Base-by-base conservation (phyloP, 2,113 vertebrate genomes). In the Vimba vimba region DNA sequence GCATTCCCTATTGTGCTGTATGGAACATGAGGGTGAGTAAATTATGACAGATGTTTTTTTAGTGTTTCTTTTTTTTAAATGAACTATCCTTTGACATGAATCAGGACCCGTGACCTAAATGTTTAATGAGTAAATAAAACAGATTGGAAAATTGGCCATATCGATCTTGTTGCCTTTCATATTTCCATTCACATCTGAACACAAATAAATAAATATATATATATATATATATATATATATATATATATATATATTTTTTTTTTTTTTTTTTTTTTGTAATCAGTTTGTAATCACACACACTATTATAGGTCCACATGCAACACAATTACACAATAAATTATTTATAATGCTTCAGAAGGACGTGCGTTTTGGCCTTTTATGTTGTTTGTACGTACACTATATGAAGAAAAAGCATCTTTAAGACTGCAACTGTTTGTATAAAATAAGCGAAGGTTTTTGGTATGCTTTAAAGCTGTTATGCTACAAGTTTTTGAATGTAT, bases 331-430 rank as follows among this genome's bases (percentile, higher is more conserved):
- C 6, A 47, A 45, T 23, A 15, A 15, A 66, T 80, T 80, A 47
- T 80, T 80, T 80, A 80, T 80, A 64, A 80, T 47, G 59, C 79
- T 80, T 80, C 15, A 47, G 47, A 81, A 71, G 21, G 85, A 79
- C 85, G 64, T 69, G 71, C 83, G 83, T 91, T 84, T 79, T 79
- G 33, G 64, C 82, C 84, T 89, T 89, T 47, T 59, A 47, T 89
- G 88, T 91, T 84, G 85, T 79, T 86, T 88, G 80, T 79, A 84
- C 85, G 76, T 55, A 80, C 78, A 60, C 60, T 86, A 84, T 89
- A 82, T 77, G 79, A 86, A 79, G 86, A 85, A 21, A 25, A 23
- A 43, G n/a, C 55, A n/a, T 36, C 30, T 78, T 21, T 82, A 69
- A 11, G 36, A 83, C 81, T 52, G 27, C 23, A 52, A 4, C 36